Conservation (phyloP, 2,797 vertebrate species). For the Coregonus suidteri region DNA sequence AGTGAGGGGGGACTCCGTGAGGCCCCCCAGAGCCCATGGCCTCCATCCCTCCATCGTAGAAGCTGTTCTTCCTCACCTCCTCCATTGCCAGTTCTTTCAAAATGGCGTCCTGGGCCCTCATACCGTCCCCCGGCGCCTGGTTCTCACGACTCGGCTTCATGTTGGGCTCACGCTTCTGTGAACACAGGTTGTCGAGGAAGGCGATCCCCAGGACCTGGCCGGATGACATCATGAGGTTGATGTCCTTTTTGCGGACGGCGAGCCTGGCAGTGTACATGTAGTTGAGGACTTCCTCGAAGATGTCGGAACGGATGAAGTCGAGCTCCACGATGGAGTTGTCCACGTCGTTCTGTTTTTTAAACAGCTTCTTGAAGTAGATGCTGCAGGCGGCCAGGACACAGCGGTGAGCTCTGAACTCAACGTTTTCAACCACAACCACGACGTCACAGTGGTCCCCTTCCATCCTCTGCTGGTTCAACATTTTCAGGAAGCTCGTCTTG, state of each 20-base stretch:
- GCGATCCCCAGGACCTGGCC: slow-evolving; percentile 94
- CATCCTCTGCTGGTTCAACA: slow-evolving; percentile 91
- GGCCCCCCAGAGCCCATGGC: slow-evolving; percentile 88
- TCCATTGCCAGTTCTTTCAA: slow-evolving; percentile 92
- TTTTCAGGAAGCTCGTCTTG: slow-evolving; percentile 95
- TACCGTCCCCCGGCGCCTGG: slow-evolving; percentile 88
- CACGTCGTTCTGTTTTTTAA: slow-evolving; percentile 93
- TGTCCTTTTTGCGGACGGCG: slow-evolving; percentile 93
- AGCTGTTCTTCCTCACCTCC: slow-evolving; percentile 94
- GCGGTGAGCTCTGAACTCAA: slow-evolving; percentile 93
- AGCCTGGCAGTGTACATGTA: slow-evolving; percentile 96
- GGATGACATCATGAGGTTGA: slow-evolving; percentile 96
- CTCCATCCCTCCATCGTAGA: slow-evolving; percentile 93
- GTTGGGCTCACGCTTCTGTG: slow-evolving; percentile 92
- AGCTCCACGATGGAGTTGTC: slow-evolving; percentile 95
- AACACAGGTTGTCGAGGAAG: slow-evolving; percentile 93
- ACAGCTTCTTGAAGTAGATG: slow-evolving; percentile 96
- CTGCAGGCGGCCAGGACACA: slow-evolving; percentile 94
- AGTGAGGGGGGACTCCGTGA: slow-evolving; percentile 86
- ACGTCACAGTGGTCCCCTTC: slow-evolving; percentile 96
- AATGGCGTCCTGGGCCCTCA: slow-evolving; percentile 93
- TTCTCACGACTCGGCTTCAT: slow-evolving; percentile 84
- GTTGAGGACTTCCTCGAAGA: slow-evolving; percentile 94
- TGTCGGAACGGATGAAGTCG: slow-evolving; percentile 94
- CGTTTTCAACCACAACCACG: slow-evolving; percentile 94